Evolutionary conservation across 2,113 vertebrate species (phyloP), one percentile per base, ranked within the genome.

Genomic region (Scomber scombrus): DNA sequence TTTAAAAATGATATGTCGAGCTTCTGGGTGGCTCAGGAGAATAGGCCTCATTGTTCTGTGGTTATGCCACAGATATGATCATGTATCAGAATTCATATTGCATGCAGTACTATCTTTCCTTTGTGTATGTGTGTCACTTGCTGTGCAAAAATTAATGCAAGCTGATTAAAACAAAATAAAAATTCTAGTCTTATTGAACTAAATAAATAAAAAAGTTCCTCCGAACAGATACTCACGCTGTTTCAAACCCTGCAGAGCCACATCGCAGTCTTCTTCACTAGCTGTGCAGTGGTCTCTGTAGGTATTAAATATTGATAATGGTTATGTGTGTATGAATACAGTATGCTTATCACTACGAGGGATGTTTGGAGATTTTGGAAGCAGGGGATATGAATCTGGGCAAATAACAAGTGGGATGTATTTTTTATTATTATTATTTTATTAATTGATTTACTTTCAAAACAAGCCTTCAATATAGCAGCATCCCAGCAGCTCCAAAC

Each of bases 281-380:
- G 84, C 89, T 84, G 86, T 77, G 79, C 78, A 46, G 64, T 21
- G 19, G 56, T 50, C 82, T 85, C 83, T 47, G 60, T 26, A 46
- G 49, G 40, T 82, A 89, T 91, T 85, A 91, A 93, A 91, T 91
- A 92, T 93, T 90, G 78, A 92, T 89, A 74, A 80, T 70, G 52
- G 67, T 13, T 79, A 64, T 89, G 78, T 78, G 80, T 57, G 56
- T 74, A 76, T 86, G 85, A 81, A 88, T 85, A 71, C 55, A 67
- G 64, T 67, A 52, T 67, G 61, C 18, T 75, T 76, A 74, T 80
- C 77, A 75, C 74, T 60, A 54, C 9, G 0, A 12, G 45, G 73
- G 34, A 74, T 75, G 13, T 76, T 56, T 57, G 11, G 29, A 66
- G 57, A 81, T 77, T 71, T 74, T 76, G 50, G 68, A 72, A 79